Evolutionary conservation across 2,113 vertebrate species (phyloP), one percentile per base, ranked within the genome.

Genomic region (Anser cygnoides): DNA sequence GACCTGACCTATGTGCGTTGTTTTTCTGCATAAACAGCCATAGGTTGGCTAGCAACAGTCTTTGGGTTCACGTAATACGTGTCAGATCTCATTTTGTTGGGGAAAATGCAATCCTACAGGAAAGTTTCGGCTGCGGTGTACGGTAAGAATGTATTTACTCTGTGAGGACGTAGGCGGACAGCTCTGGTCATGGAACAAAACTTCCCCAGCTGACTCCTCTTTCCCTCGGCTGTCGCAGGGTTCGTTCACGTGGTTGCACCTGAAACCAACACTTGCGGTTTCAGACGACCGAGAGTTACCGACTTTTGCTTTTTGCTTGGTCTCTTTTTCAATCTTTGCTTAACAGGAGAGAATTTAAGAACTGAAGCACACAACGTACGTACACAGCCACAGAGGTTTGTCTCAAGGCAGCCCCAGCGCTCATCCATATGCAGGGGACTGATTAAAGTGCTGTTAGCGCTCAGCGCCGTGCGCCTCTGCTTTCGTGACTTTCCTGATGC

Each of bases 401-500:
- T 90, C 77, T 86, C 31, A 5, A 89, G 84, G 86, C 83, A 84
- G 55, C 11, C 31, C 65, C 59, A 88, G 78, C 41, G 71, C 63
- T 95, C 75, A 7, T 74, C 63, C 71, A 3, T 10, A 44, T 83
- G 54, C 78, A 76, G 79, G 73, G 23, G 21, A 54, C 77, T 85
- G 89, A 77, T 87, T 25, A 44, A 31, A 19, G 74, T 18, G 16
- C 3, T 20, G 21, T 54, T 70, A 41, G 81, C 21, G 44, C 84
- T 94, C 87, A 39, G 92, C 26, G 58, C 74, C 6, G 2, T 8
- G 35, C 44, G 28, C 65, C 67, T 73, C 74, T 74, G 71, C 75
- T 33, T 90, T 62, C 21, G 11, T 94, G 93, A 31, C 93, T 91
- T 88, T 22, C 67, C 85, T 29, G 46, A 6, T 86, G 95, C 67